These are phyloP conservation scores for Sapajus apella DNA, from an alignment of 2,113 vertebrate genomes.

Conservation along the genomic window DNA sequence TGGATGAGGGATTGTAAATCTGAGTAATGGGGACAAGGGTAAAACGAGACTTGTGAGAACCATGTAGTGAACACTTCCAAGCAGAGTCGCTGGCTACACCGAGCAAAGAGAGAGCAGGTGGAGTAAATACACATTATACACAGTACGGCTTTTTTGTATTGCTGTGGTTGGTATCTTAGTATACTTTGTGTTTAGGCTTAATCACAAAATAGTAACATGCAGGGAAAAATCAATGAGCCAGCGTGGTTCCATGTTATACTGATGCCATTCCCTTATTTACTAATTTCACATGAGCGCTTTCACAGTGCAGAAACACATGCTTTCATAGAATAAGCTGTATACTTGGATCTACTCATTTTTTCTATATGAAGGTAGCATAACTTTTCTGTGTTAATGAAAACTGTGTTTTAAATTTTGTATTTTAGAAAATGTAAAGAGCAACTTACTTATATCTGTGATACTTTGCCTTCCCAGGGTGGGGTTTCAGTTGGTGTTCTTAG, in stretches of 20 bases:
- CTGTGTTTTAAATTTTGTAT: conserved; percentile 6
- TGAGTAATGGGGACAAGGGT: not conserved
- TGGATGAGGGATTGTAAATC: not conserved
- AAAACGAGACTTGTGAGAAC: not conserved
- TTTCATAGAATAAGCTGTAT: not conserved
- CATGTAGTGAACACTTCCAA: not conserved
- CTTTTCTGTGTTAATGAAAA: not conserved
- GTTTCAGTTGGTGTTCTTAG: not conserved
- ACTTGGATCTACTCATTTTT: not conserved
- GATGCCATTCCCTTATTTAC: not conserved
- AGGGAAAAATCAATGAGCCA: not conserved
- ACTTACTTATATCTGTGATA: not conserved
- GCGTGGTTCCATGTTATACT: not conserved
- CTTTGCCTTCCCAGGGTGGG: not conserved
- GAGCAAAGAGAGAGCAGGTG: not conserved
- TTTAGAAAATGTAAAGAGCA: not conserved
- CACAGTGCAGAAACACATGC: not conserved
- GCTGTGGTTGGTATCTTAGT: not conserved
- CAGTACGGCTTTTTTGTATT: not conserved
- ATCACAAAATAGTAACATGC: not conserved
- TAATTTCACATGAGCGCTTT: not conserved
- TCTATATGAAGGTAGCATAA: not conserved
- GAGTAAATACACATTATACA: not conserved
- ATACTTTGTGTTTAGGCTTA: not conserved
- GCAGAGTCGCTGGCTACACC: not conserved